Conservation (phyloP, 2,797 vertebrate genomes). For the Bradypus variegatus region DNA sequence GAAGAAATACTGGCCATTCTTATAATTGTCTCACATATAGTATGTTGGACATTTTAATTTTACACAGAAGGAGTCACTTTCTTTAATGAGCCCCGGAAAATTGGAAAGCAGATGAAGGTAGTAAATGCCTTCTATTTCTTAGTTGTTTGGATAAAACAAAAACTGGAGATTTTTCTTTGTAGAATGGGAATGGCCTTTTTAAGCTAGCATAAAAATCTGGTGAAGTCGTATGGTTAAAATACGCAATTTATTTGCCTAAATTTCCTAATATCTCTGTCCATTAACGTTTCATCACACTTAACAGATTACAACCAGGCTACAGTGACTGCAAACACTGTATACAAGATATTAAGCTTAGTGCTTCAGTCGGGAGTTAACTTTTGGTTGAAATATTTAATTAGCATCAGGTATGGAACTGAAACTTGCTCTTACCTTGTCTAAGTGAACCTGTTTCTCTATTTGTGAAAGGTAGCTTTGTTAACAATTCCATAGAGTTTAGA, state of each 20-base stretch:
- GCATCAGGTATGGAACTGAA: neutral
- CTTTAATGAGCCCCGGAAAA: slow-evolving; percentile 16
- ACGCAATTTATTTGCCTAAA: neutral
- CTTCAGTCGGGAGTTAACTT: neutral
- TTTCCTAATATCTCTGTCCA: neutral
- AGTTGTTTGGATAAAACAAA: slow-evolving; percentile 5
- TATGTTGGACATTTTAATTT: neutral
- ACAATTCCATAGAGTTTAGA: neutral
- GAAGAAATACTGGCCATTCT: neutral
- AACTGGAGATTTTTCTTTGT: neutral
- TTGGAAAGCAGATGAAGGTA: neutral
- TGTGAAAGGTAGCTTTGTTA: neutral
- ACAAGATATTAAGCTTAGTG: neutral
- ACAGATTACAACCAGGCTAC: no score
- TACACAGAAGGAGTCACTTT: neutral
- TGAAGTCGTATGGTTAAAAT: slow-evolving; percentile 1
- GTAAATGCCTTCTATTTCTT: neutral
- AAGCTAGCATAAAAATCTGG: neutral
- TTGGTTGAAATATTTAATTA: neutral
- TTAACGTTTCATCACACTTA: neutral
- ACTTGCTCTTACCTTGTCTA: neutral
- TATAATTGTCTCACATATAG: neutral
- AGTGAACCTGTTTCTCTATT: neutral
- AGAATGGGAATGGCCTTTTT: neutral
- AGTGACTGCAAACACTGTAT: neutral